A percentile compares a stretch with the other conserved stretches of the same genome.
phyloP scores from a whole-genome alignment of 2,888 invertebrate species.

The Phlogophora meticulosa region DNA sequence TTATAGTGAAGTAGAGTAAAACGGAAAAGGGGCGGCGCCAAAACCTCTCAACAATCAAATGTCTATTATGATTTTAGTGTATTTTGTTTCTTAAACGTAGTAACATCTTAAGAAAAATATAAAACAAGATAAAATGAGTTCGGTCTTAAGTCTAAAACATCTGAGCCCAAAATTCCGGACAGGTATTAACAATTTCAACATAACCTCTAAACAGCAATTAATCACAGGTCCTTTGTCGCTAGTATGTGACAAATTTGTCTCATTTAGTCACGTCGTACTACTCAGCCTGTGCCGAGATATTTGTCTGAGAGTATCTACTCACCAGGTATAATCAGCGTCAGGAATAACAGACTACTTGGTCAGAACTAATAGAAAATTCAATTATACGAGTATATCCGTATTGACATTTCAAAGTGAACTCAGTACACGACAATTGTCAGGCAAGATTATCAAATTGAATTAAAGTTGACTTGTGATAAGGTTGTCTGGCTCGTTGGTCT shows the following conservation, averaged over 20 bases:
- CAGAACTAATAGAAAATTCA: no score
- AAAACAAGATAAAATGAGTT: not conserved
- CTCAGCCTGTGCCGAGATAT: constrained; percentile 28
- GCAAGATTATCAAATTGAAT: no score
- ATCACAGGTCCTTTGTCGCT: constrained; percentile 48
- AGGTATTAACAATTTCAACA: constrained; percentile 41
- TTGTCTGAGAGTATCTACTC: constrained; percentile 13
- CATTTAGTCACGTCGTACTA: constrained; percentile 42
- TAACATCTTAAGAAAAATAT: constrained; percentile 9
- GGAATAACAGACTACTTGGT: not conserved
- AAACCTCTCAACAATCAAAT: no score
- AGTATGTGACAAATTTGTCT: constrained; percentile 54
- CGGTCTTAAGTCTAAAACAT: not conserved
- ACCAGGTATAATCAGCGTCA: not conserved
- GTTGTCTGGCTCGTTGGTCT: no score
- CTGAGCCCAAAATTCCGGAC: constrained; percentile 12
- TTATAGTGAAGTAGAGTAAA: no score
- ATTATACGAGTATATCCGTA: no score
- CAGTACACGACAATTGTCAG: no score
- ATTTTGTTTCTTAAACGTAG: no score
- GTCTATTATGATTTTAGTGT: no score
- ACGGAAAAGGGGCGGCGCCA: no score
- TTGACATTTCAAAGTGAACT: no score
- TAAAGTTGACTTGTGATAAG: no score
- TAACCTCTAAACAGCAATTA: constrained; percentile 53